Conservation (phyloP, 53 echinoderm and acorn worm species). For the Stichopus horrens region DNA sequence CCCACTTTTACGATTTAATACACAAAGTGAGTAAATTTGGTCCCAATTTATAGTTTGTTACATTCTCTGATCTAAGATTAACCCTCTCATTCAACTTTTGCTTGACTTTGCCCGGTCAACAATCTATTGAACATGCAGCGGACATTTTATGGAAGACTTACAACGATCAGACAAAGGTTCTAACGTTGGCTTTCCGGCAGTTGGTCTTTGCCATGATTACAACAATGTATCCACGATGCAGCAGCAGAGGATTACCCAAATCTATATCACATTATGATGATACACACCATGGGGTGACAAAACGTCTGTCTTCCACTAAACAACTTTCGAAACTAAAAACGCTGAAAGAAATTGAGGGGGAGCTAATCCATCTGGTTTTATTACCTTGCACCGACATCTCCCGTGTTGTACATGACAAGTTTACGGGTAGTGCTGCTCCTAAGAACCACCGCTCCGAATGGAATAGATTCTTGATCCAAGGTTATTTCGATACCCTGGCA, state of each 20-base stretch:
- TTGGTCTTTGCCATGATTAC: not conserved
- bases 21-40: no score
- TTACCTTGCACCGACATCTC: conserved; percentile 96
- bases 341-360: not conserved
- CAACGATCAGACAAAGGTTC: not conserved
- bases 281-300: no score
- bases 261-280: no score
- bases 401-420: conserved; percentile 96
- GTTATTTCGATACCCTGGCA: conserved; percentile 99
- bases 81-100: no score
- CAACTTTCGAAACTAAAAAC: not conserved
- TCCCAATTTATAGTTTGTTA: no score
- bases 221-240: not conserved
- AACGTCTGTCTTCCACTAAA: no score
- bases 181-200: not conserved
- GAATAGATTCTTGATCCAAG: conserved; percentile 98
- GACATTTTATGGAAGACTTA: no score
- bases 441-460: conserved; percentile 94
- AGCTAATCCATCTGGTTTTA: not conserved
- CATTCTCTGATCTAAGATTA: no score
- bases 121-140: no score
- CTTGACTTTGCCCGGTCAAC: no score
- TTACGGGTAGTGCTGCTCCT: conserved; percentile 93
- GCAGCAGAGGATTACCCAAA: not conserved
- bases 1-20: no score